Evolutionary conservation across 2,113 vertebrate genomes (phyloP), one percentile per base, ranked within the genome.

Genomic region (Phocoena phocoena): DNA sequence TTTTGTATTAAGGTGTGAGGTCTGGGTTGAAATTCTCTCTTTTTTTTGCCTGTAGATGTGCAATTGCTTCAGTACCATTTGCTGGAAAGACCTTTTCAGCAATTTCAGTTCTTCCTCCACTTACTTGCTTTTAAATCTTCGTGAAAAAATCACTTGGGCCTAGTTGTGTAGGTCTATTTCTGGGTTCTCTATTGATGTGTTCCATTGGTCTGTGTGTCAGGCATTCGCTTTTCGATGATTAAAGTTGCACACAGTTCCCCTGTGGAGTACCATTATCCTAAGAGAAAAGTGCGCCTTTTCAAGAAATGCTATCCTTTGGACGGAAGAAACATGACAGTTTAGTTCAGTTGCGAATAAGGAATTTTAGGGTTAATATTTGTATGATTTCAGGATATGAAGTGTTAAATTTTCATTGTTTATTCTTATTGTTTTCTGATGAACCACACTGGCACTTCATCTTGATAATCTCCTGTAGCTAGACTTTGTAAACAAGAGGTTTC

Each of bases 261-360:
- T 55, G 8, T 21, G 8, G 15, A 6, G 5, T 79, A 44, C 41
- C 62, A 63, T 65, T 88, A 1, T 93, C 13, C 81, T 96, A 38
- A 80, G 25, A 88, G 62, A 8, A 92, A 68, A 73, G 63, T 80
- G 15, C 26, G 8, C 53, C 73, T 87, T 74, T 95, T 70, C 38
- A 41, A 67, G 26, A 71, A 87, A 71, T 92, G 18, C 55, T 96
- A 36, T 90, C 76, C 70, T 86, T 26, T 70, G 14, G 94, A 55
- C 60, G 2, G 17, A 85, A 85, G 53, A 97, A 92, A 50, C 87
- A 73, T 95, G 85, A 23, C 50, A 97, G 38, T 44, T 71, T n/a
- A 74, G 31, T 13, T 81, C 28, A 76, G 38, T 31, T 68, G 13
- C n/a, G 20, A 36, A 9, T 76, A 62, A 47, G 21, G 25, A 73